Evolutionary conservation across 2,113 vertebrate species (phyloP).

Genomic region (Ia io): DNA sequence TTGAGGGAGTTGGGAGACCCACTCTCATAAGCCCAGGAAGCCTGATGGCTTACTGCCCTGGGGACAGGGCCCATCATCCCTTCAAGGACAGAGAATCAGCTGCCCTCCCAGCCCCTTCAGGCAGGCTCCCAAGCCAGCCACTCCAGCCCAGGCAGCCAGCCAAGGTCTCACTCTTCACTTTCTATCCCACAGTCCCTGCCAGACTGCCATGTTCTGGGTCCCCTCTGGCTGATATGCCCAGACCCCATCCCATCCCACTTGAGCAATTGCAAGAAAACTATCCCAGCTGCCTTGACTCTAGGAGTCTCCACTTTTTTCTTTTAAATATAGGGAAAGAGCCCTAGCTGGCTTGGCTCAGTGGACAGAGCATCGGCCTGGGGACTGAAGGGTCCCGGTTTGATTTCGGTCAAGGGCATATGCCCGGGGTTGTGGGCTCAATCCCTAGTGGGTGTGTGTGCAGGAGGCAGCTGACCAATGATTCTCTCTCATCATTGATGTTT

Average conservation of each 20-base stretch:
- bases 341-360: no score
- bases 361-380: no score
- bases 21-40: background rate
- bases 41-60: background rate
- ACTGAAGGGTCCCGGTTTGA: no score
- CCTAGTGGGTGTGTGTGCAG: no score
- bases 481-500: no score
- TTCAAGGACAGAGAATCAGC: conserved; percentile 33
- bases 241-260: background rate
- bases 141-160: background rate
- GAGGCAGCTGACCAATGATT: no score
- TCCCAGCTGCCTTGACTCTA: background rate
- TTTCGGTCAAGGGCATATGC: no score
- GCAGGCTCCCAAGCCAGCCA: background rate
- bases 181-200: background rate
- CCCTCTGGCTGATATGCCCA: background rate
- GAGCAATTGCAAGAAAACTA: background rate
- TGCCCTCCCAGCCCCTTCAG: background rate
- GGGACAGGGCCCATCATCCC: background rate
- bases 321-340: background rate
- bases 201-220: background rate
- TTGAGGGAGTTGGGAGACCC: background rate
- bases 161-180: background rate
- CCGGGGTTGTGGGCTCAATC: no score
- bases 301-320: background rate